Percentiles rank a stretch among this genome's conserved stretches.
These are phyloP conservation scores for Cryptosula pallasiana DNA, from an alignment of 2,888 invertebrate genomes.

Conservation along the genomic window DNA sequence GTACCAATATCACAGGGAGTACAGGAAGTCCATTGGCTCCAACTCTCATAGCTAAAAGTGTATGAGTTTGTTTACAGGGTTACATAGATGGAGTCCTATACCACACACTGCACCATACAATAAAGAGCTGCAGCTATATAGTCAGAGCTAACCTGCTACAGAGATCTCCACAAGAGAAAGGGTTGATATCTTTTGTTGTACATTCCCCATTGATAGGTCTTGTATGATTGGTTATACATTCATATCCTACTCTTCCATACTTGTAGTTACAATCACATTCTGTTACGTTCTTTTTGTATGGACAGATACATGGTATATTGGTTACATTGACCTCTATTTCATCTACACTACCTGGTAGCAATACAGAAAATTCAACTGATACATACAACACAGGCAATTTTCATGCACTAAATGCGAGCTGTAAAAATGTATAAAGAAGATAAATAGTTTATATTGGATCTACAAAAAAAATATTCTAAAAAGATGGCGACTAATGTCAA, in stretches of 20 bases:
- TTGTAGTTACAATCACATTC: constrained; percentile 12
- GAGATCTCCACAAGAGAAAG: background rate
- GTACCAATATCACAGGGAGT: constrained; percentile 12
- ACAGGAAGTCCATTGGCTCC: background rate
- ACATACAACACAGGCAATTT: too few species aligned
- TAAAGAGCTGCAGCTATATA: too few species aligned
- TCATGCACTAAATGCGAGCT: too few species aligned
- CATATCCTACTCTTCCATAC: constrained; percentile 13
- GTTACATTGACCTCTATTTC: background rate
- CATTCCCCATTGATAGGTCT: background rate
- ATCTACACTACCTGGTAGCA: background rate
- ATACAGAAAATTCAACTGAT: too few species aligned
- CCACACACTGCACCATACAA: background rate
- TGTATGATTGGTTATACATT: background rate
- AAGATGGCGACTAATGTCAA: too few species aligned
- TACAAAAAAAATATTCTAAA: too few species aligned
- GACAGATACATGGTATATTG: background rate
- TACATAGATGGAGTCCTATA: background rate
- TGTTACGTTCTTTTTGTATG: background rate
- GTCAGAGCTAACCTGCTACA: constrained; percentile 24
- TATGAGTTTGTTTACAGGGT: background rate
- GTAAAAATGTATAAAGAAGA: too few species aligned
- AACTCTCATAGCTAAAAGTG: background rate
- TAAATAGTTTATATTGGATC: too few species aligned
- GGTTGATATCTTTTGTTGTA: background rate